Evolutionary conservation across 2,888 invertebrate species (phyloP), one percentile per base, ranked within the genome.

Genomic region (Julus scandinavius): DNA sequence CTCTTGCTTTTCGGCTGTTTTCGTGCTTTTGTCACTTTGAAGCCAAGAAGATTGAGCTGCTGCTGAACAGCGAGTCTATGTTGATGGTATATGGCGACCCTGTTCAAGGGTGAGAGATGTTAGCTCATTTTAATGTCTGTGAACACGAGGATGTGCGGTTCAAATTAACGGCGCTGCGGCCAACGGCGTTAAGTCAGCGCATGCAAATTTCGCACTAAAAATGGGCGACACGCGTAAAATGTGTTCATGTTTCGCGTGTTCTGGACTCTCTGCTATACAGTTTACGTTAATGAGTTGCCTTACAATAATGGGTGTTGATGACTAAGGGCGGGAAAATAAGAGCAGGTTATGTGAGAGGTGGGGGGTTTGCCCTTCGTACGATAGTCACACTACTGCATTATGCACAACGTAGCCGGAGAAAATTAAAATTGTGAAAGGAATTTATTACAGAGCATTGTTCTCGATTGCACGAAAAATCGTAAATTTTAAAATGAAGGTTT

Each of bases 51-150:
- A 72, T 29, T 72, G 72, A 72, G 72, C n/a, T 63, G 17, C 58
- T n/a, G 58, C 1, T n/a, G 58, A 72, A 29, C 7, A 58, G 58
- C n/a, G 63, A 72, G 17, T 72, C 29, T 29, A 20, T 20, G 72
- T 72, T 72, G 20, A 29, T 72, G 20, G 72, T 72, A 72, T 29
- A n/a, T 7, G 72, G 29, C n/a, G 72, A 72, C 72, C 72, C 72
- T 72, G 72, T 29, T 72, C 72, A 72, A 29, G 72, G 72, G 72
- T 63, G 72, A 72, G 63, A 63, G 72, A 72, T 72, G 72, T 72
- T 72, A 11, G 72, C 72, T 29, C 72, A 11, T 72, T 72, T 72
- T 72, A 72, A 72, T 72, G 72, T 72, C 72, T 20, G 11, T 29
- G 9, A 29, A 72, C 20, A 20, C 1, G 72, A 20, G 72, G 9